phyloP scores from a whole-genome alignment of 2,797 vertebrate species.

The Delichon dasypus region DNA sequence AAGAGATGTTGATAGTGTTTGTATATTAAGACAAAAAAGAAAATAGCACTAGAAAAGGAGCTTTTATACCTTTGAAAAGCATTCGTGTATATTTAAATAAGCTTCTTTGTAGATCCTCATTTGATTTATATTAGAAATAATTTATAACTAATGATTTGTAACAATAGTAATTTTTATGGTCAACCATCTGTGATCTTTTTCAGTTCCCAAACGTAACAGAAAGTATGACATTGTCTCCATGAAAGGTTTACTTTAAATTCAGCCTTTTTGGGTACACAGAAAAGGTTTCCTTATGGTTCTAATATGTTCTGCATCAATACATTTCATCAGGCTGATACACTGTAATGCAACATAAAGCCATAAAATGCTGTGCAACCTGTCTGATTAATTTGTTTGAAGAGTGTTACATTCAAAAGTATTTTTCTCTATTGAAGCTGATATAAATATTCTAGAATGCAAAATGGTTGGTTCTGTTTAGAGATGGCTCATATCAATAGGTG shows the following conservation, averaged over 20 bases:
- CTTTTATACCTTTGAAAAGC: neutral
- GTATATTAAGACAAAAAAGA: neutral
- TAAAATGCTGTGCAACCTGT: neutral
- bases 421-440: neutral
- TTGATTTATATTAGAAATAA: neutral
- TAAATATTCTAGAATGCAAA: neutral
- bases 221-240: neutral
- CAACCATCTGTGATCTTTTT: neutral
- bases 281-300: neutral
- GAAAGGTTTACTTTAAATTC: neutral
- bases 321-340: neutral
- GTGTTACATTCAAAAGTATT: neutral
- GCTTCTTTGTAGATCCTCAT: neutral
- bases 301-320: neutral
- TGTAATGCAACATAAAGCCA: neutral
- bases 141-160: neutral
- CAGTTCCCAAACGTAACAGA: neutral
- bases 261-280: neutral
- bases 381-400: neutral
- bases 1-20: neutral
- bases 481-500: neutral
- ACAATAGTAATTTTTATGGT: neutral
- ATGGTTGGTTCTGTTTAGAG: neutral
- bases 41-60: neutral
- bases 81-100: neutral